phyloP scores from a whole-genome alignment of 30 jellyfish, hydroid and myxozoan species.

The Nemopilema nomurai region DNA sequence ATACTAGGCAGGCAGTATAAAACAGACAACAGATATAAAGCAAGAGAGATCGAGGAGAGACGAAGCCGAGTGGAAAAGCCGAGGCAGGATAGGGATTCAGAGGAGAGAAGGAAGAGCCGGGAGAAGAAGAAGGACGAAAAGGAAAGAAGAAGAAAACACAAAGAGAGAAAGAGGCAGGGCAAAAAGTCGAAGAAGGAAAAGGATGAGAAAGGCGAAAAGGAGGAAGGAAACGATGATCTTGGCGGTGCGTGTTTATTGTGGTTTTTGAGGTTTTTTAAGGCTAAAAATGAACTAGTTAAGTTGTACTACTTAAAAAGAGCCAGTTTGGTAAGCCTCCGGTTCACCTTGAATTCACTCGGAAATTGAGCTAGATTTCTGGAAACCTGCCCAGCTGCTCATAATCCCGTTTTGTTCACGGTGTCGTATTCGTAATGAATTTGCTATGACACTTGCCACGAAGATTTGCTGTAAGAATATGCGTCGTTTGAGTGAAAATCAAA shows the following conservation, averaged over 20 bases:
- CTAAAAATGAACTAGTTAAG: too few relatives aligned
- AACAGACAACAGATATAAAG: slow-evolving; percentile 8
- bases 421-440: too few relatives aligned
- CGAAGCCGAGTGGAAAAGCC: slow-evolving; percentile 18
- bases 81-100: slow-evolving; percentile 43
- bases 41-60: slow-evolving; percentile 23
- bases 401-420: too few relatives aligned
- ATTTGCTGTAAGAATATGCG: too few relatives aligned
- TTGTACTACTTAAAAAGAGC: neutral
- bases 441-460: too few relatives aligned
- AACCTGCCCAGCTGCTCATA: too few relatives aligned
- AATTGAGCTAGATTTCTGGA: too few relatives aligned
- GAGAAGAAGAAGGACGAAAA: slow-evolving; percentile 19
- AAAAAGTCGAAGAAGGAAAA: slow-evolving; percentile 46
- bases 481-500: too few relatives aligned
- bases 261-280: too few relatives aligned
- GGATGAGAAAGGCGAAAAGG: slow-evolving; percentile 31
- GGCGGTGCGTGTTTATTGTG: neutral
- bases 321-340: neutral
- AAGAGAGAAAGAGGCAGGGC: slow-evolving; percentile 43
- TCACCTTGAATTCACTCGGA: too few relatives aligned
- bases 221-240: neutral
- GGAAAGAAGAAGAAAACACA: slow-evolving; percentile 31
- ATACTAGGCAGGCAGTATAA: slow-evolving; percentile 32
- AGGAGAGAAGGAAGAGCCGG: slow-evolving; percentile 55